These are phyloP conservation scores for Eulithis prunata DNA, from an alignment of 2,888 invertebrate species.

Conservation along the genomic window DNA sequence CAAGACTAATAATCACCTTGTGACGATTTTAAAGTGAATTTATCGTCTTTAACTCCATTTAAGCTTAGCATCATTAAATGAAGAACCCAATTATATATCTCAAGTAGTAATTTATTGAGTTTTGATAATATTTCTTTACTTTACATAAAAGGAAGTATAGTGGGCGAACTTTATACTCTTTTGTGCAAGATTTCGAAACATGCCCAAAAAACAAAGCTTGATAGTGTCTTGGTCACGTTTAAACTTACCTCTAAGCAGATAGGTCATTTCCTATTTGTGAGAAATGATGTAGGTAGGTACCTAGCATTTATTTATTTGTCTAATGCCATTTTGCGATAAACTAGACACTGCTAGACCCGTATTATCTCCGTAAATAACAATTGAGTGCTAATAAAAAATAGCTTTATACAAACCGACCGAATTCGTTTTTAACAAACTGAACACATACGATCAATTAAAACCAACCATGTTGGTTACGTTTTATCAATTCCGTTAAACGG, in stretches of 20 bases:
- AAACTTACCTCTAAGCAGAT: background rate
- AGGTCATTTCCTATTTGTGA: background rate
- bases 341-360: constrained; percentile 27
- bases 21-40: background rate
- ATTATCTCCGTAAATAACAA: constrained; percentile 45
- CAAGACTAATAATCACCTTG: background rate
- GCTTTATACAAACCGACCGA: constrained; percentile 56
- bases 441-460: constrained; percentile 79
- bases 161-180: constrained; percentile 58
- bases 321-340: constrained; percentile 13
- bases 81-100: too few species aligned
- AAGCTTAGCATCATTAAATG: background rate
- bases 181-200: constrained; percentile 35
- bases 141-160: constrained; percentile 59
- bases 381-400: constrained; percentile 52
- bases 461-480: constrained; percentile 79
- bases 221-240: background rate
- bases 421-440: constrained; percentile 73
- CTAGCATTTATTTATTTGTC: constrained; percentile 1
- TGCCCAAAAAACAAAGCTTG: constrained; percentile 12
- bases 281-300: background rate
- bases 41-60: background rate
- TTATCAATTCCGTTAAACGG: constrained; percentile 84
- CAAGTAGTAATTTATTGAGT: background rate
- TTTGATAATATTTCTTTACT: constrained; percentile 52